Evolutionary conservation across 64 coral and sea anemone genomes (phyloP), one percentile per base, ranked within the genome.

Genomic region (Exaiptasia diaphana): DNA sequence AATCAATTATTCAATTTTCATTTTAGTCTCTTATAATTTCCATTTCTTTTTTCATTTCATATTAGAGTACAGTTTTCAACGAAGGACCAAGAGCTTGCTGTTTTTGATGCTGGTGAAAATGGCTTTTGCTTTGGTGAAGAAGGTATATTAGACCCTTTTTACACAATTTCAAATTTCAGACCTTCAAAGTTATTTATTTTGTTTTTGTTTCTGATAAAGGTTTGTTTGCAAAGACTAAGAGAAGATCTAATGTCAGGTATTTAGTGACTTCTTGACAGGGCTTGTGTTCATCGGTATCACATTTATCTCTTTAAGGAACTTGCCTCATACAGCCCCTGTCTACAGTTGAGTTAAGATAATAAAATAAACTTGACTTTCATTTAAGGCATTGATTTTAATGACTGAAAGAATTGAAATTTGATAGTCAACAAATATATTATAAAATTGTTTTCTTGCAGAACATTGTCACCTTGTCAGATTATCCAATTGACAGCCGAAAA

Each of bases 121-220:
- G 91, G 91, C 12, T 93, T 93, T 78, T 65, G 71, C 31, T 93
- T 93, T 83, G 91, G 91, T 28, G 91, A 93, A 40, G 91, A 93
- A 88, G 91, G 91, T 88, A 74, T n/a, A 38, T 22, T 20, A 1
- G 22, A n/a, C 17, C 20, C 20, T 7, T 23, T 26, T 56, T 26
- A 23, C 53, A 56, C 9, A 56, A 56, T 56, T 56, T 26, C 17
- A 35, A 21, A 36, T 15, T 39, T n/a, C n/a, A n/a, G 13, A 4
- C 21, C 15, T 26, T 79, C 17, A 38, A 9, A 38, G 2, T 25
- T 39, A 1, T 44, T 0, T 26, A 29, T 20, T 7, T 84, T 73
- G 33, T 23, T 29, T 2, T 54, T 45, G 13, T 68, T 79, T 23
- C 29, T 23, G 20, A 25, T 68, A 2, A 29, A 93, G 90, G 90